phyloP scores from a whole-genome alignment of 2,888 invertebrate genomes.

The Drosophila demipolita region DNA sequence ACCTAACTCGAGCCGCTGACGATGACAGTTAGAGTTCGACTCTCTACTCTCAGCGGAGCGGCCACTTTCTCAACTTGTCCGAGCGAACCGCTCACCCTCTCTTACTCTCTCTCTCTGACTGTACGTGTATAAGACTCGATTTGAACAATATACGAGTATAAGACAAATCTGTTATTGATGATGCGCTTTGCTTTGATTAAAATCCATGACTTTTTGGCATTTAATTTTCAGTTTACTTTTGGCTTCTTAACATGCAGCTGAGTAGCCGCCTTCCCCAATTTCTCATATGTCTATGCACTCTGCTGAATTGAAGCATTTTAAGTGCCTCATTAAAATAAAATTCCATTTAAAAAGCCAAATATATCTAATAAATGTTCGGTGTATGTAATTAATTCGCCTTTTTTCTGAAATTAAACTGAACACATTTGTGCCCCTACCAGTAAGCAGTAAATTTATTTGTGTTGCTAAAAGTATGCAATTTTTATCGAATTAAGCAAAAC shows the following conservation, averaged over 20 bases:
- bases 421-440: neutral
- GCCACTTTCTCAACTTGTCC: constrained; percentile 49
- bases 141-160: constrained; percentile 17
- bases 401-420: neutral
- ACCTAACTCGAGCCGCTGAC: constrained; percentile 21
- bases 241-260: constrained; percentile 14
- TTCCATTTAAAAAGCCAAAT: neutral
- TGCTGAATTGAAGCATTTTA: constrained; percentile 19
- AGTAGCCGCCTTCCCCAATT: constrained; percentile 39
- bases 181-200: neutral
- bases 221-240: constrained; percentile 22
- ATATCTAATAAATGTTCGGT: neutral
- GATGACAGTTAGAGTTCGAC: constrained; percentile 41
- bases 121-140: constrained; percentile 18
- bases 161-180: constrained; percentile 12
- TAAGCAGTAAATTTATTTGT: constrained; percentile 7
- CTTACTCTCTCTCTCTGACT: neutral
- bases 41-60: constrained; percentile 5
- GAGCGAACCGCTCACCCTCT: constrained; percentile 22
- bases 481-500: neutral
- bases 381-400: neutral
- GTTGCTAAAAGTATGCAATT: neutral
- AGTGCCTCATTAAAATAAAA: neutral
- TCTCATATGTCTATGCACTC: constrained; percentile 11
- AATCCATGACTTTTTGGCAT: neutral